Conservation (phyloP, 2,888 invertebrate genomes). For the Lepetodrilus schrolli region DNA sequence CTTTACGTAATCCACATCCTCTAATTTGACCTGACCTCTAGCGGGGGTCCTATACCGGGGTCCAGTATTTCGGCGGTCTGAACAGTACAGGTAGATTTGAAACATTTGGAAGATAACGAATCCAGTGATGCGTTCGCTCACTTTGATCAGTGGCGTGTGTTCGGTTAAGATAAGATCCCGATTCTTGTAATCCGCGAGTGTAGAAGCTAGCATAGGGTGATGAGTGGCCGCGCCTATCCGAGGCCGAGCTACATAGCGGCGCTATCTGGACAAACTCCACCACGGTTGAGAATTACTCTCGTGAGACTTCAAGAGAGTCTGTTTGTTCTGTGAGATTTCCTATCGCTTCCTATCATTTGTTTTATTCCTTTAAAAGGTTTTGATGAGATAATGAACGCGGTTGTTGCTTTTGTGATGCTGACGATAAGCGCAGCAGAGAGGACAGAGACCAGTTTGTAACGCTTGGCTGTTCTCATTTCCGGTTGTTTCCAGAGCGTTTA, state of each 20-base stretch:
- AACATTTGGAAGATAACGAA: not conserved
- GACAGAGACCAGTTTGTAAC: no score
- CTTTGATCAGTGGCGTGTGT: not conserved
- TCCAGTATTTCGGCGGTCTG: no score
- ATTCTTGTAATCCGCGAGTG: no score
- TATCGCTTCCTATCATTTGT: not conserved
- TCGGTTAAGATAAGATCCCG: constrained; percentile 17
- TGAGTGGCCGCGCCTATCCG: no score
- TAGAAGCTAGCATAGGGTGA: no score
- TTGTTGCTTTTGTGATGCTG: not conserved
- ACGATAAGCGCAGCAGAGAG: not conserved
- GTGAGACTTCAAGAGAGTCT: not conserved
- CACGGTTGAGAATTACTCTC: not conserved
- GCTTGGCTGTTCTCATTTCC: no score
- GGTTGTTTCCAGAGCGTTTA: no score
- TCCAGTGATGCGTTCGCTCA: not conserved
- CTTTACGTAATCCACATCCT: no score
- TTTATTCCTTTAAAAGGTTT: constrained; percentile 8
- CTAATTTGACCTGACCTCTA: no score
- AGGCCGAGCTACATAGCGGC: no score
- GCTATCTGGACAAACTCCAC: no score
- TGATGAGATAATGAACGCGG: not conserved
- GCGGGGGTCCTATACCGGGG: no score
- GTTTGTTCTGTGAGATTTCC: not conserved
- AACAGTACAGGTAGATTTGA: not conserved